A percentile compares a stretch with the other conserved stretches of the same genome.
Evolutionary conservation across 2,113 vertebrate species (phyloP).

Genomic region (Ptilorrhoa leucosticta): DNA sequence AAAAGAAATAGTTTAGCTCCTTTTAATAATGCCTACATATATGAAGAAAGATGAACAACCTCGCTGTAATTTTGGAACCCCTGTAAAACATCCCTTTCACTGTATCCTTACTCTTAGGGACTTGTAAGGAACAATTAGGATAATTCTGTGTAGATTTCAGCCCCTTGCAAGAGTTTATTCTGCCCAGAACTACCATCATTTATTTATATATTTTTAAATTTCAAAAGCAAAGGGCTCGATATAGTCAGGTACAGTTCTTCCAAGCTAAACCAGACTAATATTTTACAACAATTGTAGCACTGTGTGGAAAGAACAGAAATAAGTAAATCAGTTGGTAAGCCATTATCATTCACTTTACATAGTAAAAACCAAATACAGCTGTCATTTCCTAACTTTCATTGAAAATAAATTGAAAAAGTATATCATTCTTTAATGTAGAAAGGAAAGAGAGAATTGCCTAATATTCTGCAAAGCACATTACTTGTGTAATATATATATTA

Average conservation of each 20-base stretch:
- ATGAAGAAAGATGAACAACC: background rate
- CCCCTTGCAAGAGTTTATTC: background rate
- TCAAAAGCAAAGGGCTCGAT: conserved; percentile 22
- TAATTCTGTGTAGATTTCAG: background rate
- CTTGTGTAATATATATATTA: conserved; percentile 48
- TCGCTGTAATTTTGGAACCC: background rate
- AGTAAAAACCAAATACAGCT: conserved; percentile 64
- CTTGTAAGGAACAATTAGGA: background rate
- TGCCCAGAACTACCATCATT: background rate
- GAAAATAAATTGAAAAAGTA: conserved; percentile 71
- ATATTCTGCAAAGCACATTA: conserved; percentile 3
- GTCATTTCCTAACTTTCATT: conserved; percentile 59
- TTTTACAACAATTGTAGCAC: conserved; percentile 51
- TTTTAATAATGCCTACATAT: background rate
- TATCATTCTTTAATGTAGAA: conserved; percentile 56
- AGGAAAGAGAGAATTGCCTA: conserved; percentile 27
- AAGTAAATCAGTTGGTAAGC: conserved; percentile 63
- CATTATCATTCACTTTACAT: conserved; percentile 69
- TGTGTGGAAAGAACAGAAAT: conserved; percentile 52
- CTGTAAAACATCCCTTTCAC: background rate
- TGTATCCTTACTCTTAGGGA: background rate
- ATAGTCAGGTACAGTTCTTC: conserved; percentile 6
- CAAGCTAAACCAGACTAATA: conserved; percentile 46
- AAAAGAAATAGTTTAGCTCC: background rate
- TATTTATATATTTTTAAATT: background rate